A percentile compares a stretch with the other conserved stretches of the same genome.
Evolutionary conservation across 2,888 invertebrate genomes (phyloP).

Genomic region (Dioctria linearis): DNA sequence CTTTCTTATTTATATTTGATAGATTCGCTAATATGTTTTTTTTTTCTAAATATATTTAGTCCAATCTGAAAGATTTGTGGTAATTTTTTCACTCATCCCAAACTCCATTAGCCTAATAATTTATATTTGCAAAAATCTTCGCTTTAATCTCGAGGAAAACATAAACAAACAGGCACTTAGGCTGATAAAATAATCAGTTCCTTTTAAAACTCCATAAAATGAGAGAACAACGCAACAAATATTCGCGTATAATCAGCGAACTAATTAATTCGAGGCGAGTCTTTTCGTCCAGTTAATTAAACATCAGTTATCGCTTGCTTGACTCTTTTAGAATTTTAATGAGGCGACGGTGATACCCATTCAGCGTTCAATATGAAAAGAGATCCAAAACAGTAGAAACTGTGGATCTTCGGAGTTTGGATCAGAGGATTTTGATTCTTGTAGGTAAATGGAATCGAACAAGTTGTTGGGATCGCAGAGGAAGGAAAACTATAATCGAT

Average conservation of each 20-base stretch:
- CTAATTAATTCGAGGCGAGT: constrained; percentile 57
- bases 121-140: constrained; percentile 37
- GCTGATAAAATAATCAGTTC: constrained; percentile 41
- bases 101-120: constrained; percentile 35
- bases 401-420: not conserved
- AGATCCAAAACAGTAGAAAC: not conserved
- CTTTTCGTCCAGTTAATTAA: constrained; percentile 58
- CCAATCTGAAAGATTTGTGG: no score
- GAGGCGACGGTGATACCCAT: constrained; percentile 50
- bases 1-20: no score
- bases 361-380: constrained; percentile 9
- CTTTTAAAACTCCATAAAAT: constrained; percentile 7
- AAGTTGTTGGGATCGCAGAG: constrained; percentile 27
- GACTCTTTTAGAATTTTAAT: constrained; percentile 57
- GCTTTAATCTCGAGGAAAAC: constrained; percentile 18
- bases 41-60: no score
- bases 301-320: constrained; percentile 57
- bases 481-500: constrained; percentile 26
- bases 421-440: no score
- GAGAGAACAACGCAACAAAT: constrained; percentile 20
- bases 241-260: constrained; percentile 56
- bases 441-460: constrained; percentile 14
- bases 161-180: constrained; percentile 44
- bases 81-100: no score
- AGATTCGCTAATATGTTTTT: no score